Conservation (phyloP, 1,140 invertebrate genomes). For the Papilio aristodemus region DNA sequence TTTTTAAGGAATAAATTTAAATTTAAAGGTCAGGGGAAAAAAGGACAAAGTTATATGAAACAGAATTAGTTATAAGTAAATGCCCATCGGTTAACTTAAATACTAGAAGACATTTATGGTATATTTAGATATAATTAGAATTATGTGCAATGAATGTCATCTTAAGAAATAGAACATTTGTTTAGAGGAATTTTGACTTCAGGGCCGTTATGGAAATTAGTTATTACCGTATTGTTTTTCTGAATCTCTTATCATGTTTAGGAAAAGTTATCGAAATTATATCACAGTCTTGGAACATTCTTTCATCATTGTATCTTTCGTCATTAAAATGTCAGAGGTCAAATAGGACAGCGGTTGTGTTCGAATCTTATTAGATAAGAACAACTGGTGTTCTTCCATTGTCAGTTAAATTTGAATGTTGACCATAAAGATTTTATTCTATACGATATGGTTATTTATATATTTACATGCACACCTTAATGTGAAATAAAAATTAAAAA, state of each 20-base stretch:
- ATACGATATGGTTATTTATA: no score
- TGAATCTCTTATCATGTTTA: background rate
- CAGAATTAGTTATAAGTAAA: no score
- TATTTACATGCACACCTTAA: no score
- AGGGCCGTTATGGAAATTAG: background rate
- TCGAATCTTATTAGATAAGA: background rate
- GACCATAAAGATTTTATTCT: no score
- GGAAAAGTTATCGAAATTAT: background rate
- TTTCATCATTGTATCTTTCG: background rate
- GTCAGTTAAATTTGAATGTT: background rate
- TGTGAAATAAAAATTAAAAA: no score
- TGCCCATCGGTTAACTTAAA: no score
- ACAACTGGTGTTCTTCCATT: background rate
- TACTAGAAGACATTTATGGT: no score
- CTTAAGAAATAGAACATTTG: background rate
- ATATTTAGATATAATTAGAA: no score
- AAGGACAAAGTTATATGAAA: no score
- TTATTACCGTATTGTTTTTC: background rate
- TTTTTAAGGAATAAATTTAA: no score
- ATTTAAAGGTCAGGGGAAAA: no score
- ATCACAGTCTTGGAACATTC: background rate
- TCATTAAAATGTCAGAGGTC: background rate
- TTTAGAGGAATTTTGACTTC: no score
- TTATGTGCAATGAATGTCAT: background rate
- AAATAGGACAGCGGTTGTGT: background rate